These are phyloP conservation scores for Opisthocomus hoazin DNA, from an alignment of 2,113 vertebrate genomes.

Conservation along the genomic window DNA sequence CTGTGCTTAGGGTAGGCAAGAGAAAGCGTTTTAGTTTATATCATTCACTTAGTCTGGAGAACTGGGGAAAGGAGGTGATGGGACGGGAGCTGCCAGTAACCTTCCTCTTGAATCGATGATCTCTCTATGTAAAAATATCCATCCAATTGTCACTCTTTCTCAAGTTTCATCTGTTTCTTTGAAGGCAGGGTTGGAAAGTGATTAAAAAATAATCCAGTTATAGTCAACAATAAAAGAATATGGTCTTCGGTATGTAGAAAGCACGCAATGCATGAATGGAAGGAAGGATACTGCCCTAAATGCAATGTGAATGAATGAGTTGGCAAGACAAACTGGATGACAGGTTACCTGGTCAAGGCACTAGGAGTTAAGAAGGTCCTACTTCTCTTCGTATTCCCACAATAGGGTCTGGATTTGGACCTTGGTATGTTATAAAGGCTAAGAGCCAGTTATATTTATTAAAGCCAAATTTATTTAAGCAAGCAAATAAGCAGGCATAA, in stretches of 20 bases:
- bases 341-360: accelerated
- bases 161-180: not conserved
- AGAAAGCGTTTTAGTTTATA: not conserved
- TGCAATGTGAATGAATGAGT: accelerated
- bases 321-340: not conserved
- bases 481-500: too few relatives aligned
- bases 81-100: not conserved
- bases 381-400: accelerated
- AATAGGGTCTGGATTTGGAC: not conserved
- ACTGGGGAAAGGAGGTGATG: not conserved
- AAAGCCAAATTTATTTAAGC: too few relatives aligned
- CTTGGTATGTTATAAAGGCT: too few relatives aligned
- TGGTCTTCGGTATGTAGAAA: not conserved
- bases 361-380: not conserved
- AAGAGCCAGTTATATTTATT: too few relatives aligned
- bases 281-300: not conserved
- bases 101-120: not conserved
- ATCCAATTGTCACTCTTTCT: not conserved
- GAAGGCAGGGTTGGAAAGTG: accelerated
- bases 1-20: not conserved
- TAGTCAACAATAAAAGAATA: not conserved
- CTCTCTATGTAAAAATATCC: not conserved
- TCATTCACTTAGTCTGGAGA: not conserved
- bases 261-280: accelerated
- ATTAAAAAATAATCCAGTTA: not conserved